Conservation (phyloP, 2,888 invertebrate species). For the Torymus texanus region DNA sequence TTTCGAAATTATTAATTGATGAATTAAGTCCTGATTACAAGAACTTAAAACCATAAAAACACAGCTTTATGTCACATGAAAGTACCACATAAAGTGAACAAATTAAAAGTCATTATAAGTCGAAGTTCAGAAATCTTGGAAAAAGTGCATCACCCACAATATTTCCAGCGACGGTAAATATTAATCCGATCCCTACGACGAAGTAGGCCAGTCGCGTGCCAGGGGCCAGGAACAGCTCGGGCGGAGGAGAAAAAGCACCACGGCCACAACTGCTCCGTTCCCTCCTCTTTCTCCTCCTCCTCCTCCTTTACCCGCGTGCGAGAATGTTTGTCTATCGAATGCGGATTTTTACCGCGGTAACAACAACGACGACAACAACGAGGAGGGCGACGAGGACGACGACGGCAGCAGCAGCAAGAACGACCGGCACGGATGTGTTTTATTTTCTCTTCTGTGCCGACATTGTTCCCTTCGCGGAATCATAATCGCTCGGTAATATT, state of each 20-base stretch:
- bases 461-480: constrained; percentile 64
- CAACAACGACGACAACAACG: background rate
- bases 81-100: background rate
- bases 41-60: no score
- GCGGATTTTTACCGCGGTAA: constrained; percentile 35
- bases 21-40: no score
- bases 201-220: constrained; percentile 44
- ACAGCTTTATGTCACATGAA: background rate
- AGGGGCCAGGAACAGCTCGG: constrained; percentile 6
- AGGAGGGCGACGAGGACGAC: background rate
- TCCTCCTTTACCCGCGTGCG: background rate
- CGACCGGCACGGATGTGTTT: constrained; percentile 6
- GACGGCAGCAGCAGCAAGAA: background rate
- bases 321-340: constrained; percentile 39
- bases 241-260: background rate
- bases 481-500: constrained; percentile 66
- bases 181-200: constrained; percentile 16
- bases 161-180: constrained; percentile 22
- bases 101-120: background rate
- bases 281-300: no score
- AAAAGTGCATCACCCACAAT: background rate
- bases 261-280: no score
- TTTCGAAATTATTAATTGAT: no score
- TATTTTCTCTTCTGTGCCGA: constrained; percentile 18
- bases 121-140: background rate